phyloP scores from a whole-genome alignment of 2,888 invertebrate genomes.

The Prosopocoilus inquinatus region DNA sequence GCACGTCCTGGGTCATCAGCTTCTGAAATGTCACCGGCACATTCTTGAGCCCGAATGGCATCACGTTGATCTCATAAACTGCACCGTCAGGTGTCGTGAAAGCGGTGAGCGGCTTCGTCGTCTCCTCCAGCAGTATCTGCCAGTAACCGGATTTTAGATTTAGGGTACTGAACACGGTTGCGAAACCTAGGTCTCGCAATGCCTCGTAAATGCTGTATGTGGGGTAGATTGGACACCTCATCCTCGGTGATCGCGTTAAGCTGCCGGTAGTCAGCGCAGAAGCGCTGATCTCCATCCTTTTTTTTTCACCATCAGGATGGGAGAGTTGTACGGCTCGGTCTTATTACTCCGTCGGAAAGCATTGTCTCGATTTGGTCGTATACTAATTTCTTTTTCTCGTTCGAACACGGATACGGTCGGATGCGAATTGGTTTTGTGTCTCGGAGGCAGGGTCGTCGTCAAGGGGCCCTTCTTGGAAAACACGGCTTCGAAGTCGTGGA shows the following conservation, averaged over 20 bases:
- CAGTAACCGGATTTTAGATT: slow-evolving; percentile 34
- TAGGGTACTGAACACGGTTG: neutral
- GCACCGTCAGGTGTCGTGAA: neutral
- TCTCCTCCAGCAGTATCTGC: slow-evolving; percentile 9
- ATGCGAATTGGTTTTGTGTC: neutral
- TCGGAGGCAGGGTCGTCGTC: too few relatives aligned
- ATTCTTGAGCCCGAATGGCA: slow-evolving; percentile 34
- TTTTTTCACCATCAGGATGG: neutral
- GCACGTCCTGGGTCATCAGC: neutral
- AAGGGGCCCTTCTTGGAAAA: too few relatives aligned
- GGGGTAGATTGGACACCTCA: neutral
- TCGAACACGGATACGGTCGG: neutral
- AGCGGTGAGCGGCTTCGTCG: neutral
- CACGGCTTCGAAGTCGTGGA: too few relatives aligned
- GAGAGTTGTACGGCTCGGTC: slow-evolving; percentile 9
- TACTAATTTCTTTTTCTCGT: neutral
- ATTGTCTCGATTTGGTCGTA: slow-evolving; percentile 20
- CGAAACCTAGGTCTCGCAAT: neutral
- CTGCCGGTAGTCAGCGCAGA: slow-evolving; percentile 15
- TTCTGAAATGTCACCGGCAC: slow-evolving; percentile 23
- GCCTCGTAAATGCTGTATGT: slow-evolving; percentile 19
- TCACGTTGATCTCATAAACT: slow-evolving; percentile 33
- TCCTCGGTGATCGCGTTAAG: slow-evolving; percentile 16
- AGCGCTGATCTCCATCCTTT: neutral
- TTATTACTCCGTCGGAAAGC: neutral